phyloP scores from a whole-genome alignment of 2,113 vertebrate genomes.

The Anarhynchus alexandrinus region DNA sequence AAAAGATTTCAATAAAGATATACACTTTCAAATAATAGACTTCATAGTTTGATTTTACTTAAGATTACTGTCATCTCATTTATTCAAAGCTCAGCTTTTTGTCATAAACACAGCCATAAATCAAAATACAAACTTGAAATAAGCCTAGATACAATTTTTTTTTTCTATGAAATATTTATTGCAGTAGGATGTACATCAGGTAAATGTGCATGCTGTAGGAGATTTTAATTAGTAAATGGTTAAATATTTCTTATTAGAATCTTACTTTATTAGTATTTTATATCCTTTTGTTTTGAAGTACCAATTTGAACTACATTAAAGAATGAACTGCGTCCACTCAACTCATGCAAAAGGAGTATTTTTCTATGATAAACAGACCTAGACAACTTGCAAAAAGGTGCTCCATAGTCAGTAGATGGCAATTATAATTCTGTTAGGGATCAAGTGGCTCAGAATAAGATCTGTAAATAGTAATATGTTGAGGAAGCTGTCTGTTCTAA shows the following conservation, averaged over 20 bases:
- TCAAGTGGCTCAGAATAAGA: background rate
- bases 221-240: background rate
- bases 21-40: background rate
- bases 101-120: background rate
- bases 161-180: background rate
- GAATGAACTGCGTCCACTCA: background rate
- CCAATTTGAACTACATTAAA: background rate
- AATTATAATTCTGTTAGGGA: background rate
- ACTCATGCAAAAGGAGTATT: background rate
- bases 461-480: background rate
- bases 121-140: background rate
- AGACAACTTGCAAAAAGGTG: background rate
- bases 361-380: background rate
- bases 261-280: background rate
- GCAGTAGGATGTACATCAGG: background rate
- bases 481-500: background rate
- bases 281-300: background rate
- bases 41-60: background rate
- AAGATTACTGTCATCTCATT: background rate
- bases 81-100: background rate
- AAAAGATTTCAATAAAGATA: background rate
- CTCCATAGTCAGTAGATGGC: background rate
- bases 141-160: background rate
- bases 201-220: background rate
- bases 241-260: background rate